phyloP scores from a whole-genome alignment of 2,888 invertebrate genomes.

The Brachypalpus laphriformis region DNA sequence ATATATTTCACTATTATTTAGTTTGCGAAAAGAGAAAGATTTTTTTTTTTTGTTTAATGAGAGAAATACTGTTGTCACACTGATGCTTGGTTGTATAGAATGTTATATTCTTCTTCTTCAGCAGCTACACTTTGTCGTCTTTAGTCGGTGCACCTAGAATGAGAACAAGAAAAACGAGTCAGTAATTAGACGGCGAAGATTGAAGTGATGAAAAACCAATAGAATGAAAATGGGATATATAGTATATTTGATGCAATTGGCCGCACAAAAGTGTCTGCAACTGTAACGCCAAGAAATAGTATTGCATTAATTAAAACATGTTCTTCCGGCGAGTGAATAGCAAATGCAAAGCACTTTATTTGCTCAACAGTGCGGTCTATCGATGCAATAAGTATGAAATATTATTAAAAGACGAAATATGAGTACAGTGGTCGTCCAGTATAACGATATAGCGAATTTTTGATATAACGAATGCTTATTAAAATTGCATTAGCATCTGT shows the following conservation, averaged over 20 bases:
- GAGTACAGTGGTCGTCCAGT: too few relatives aligned
- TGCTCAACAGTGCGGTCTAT: background rate
- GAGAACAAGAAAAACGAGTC: constrained; percentile 69
- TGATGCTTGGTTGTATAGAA: constrained; percentile 69
- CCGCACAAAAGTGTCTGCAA: constrained; percentile 27
- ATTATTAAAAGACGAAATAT: background rate
- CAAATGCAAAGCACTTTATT: background rate
- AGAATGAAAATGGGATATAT: constrained; percentile 12
- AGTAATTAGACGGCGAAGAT: constrained; percentile 27
- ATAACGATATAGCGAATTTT: too few relatives aligned
- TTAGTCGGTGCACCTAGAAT: constrained; percentile 67
- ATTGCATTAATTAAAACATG: constrained; percentile 62
- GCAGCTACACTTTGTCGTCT: constrained; percentile 51
- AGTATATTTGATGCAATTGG: constrained; percentile 45
- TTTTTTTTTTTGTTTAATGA: constrained; percentile 49
- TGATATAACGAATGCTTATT: too few relatives aligned
- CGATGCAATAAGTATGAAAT: background rate
- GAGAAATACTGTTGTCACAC: constrained; percentile 69
- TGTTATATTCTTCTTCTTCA: constrained; percentile 43
- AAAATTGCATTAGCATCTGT: too few relatives aligned
- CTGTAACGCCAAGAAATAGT: constrained; percentile 49
- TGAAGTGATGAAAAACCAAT: constrained; percentile 64
- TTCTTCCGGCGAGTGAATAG: constrained; percentile 46
- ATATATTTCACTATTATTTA: constrained; percentile 64
- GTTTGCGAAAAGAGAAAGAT: constrained; percentile 24